Evolutionary conservation across 2,797 vertebrate genomes (phyloP), one percentile per base, ranked within the genome.

Genomic region (Sylvilagus floridanus): DNA sequence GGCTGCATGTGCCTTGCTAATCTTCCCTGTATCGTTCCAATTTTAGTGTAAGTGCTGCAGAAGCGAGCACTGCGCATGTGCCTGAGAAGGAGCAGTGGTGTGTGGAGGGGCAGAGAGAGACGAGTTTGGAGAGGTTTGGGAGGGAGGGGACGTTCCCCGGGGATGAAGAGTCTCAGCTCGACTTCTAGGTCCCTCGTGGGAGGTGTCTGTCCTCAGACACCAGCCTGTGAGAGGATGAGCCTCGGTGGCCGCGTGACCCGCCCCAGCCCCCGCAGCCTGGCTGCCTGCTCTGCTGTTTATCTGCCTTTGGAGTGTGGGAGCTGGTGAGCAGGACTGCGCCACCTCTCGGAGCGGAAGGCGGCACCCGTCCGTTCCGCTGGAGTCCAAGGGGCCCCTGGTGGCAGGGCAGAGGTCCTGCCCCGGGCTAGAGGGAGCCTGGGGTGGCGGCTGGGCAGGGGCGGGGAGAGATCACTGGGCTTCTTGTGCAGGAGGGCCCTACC

Each of bases 371-470:
- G 66, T 62, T 91, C 69, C 47, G 54, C 60, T 72, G 94, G 95
- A 96, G 84, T 71, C 68, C 69, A 42, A 26, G 95, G 91, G 85
- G 42, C 14, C 32, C 83, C 82, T 50, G 93, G 95, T 57, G 81
- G 62, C 13, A 63, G 35, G 78, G 92, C 83, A 37, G 81, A 90
- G 60, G 32, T 30, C 42, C 47, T 88, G 42, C 35, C 89, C 73
- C 35, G 11, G 24, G 12, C 28, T 26, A 30, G 21, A 35, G 21
- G 2, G 28, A 68, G 16, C 77, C 60, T 35, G 71, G 42, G 42
- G 21, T 30, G 22, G 11, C 47, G 47, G 32, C 37, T 52, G 22
- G 24, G 30, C 37, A 60, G 5, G 9, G n/a, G 8, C 0, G 26
- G 75, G 16, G 54, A 88, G 47, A 28, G 24, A 7, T 13, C 16